Evolutionary conservation across 2,888 invertebrate genomes (phyloP), one percentile per base, ranked within the genome.

Genomic region (Allacma fusca): DNA sequence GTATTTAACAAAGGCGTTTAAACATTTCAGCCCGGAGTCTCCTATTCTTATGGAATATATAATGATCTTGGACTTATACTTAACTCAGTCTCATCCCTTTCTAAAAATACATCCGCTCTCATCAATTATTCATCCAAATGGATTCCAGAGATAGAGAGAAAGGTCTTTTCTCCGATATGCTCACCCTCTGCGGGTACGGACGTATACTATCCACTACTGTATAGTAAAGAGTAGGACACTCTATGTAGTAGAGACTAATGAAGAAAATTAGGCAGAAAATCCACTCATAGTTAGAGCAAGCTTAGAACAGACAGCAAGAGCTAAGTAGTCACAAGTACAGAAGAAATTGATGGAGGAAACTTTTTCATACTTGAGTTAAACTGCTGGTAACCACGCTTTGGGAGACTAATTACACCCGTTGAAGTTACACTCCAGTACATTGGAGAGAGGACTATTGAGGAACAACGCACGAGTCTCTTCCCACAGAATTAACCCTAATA

Each of bases 101-200:
- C 50, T 50, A 19, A 50, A 50, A 50, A n/a, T 50, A 16, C n/a
- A 5, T 50, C n/a, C n/a, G 2, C 16, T 23, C 40, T 40, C 40
- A 68, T 68, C 40, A 68, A 68, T 68, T 68, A 68, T 68, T 68
- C 68, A 68, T 68, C 7, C 21, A 68, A 34, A 68, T 21, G 24
- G 40, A 50, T n/a, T 9, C 9, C 23, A 40, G 68, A 68, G 40
- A 21, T n/a, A 21, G 4, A n/a, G 68, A 9, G 43, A 65, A 28
- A 29, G 28, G 62, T 50, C 16, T 50, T 50, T n/a, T 50, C n/a
- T 50, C n/a, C 50, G 16, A 50, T 19, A n/a, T 16, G 2, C 16
- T 12, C 50, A 19, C n/a, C n/a, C 50, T n/a, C 13, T 40, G 40
- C 13, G 13, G 13, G 7, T 40, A 40, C 40, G 13, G 40, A n/a